These are phyloP conservation scores for Chrysochloris asiatica DNA, from an alignment of 2,113 vertebrate genomes.

Conservation along the genomic window DNA sequence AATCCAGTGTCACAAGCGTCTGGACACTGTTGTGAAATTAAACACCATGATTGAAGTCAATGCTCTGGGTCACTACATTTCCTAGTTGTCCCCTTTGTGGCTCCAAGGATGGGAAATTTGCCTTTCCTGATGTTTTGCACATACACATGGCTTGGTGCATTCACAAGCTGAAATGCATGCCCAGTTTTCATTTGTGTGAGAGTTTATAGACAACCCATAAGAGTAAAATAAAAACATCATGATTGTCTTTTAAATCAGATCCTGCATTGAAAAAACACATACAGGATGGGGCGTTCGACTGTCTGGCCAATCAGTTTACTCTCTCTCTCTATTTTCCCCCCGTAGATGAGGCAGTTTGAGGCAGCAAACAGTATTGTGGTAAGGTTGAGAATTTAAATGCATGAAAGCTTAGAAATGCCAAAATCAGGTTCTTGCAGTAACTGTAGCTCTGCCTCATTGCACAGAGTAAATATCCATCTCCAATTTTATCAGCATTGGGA, in stretches of 20 bases:
- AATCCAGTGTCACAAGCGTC: background rate
- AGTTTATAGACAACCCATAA: constrained; percentile 64
- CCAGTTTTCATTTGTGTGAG: constrained; percentile 59
- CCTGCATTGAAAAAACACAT: constrained; percentile 56
- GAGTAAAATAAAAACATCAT: constrained; percentile 75
- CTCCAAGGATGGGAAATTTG: constrained; percentile 36
- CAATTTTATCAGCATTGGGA: constrained; percentile 67
- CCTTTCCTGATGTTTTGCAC: constrained; percentile 25
- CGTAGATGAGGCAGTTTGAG: constrained; percentile 65
- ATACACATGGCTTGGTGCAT: background rate
- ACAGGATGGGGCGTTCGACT: constrained; percentile 52
- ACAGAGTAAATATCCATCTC: constrained; percentile 76
- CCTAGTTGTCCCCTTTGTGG: constrained; percentile 25
- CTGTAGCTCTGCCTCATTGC: constrained; percentile 74
- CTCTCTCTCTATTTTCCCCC: background rate
- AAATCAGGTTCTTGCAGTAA: constrained; percentile 71
- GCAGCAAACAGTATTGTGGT: constrained; percentile 47
- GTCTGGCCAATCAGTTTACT: constrained; percentile 68
- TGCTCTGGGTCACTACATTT: background rate
- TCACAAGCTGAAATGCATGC: constrained; percentile 56
- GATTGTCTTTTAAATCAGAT: constrained; percentile 73
- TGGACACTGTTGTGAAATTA: constrained; percentile 23
- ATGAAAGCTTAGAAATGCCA: constrained; percentile 67
- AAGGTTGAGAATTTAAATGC: constrained; percentile 78
- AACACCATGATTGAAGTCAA: background rate